phyloP scores from a whole-genome alignment of 2,888 invertebrate species.

The Dorcus hopei region DNA sequence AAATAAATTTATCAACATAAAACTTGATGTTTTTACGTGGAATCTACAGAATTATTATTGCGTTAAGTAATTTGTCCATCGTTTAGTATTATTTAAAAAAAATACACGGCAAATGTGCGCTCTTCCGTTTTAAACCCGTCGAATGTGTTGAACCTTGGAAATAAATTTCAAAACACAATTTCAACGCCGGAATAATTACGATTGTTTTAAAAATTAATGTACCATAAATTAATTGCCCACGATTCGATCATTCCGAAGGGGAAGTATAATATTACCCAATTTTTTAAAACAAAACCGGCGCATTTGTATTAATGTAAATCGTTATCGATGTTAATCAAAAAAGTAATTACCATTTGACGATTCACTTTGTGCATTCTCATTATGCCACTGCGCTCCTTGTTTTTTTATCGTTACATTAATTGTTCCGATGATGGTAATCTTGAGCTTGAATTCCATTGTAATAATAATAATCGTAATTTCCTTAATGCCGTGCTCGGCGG shows the following conservation, averaged over 20 bases:
- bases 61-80: too few relatives aligned
- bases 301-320: constrained; percentile 4
- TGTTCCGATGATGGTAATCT: not conserved
- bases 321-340: constrained; percentile 6
- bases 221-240: constrained; percentile 6
- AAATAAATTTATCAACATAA: too few relatives aligned
- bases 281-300: not conserved
- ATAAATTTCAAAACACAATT: too few relatives aligned
- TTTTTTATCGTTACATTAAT: not conserved
- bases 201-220: constrained; percentile 4
- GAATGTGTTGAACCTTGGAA: too few relatives aligned
- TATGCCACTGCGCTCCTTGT: not conserved
- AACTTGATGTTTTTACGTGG: too few relatives aligned
- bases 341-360: constrained; percentile 6
- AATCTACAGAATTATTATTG: too few relatives aligned
- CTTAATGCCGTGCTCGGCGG: too few relatives aligned
- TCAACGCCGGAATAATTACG: too few relatives aligned
- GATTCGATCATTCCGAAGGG: not conserved
- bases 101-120: too few relatives aligned
- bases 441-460: not conserved
- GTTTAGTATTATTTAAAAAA: too few relatives aligned
- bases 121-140: too few relatives aligned
- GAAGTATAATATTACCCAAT: not conserved
- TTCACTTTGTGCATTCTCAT: constrained; percentile 5
- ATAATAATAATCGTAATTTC: not conserved